Evolutionary conservation across 2,797 vertebrate genomes (phyloP).

Genomic region (Syngnathus rostellatus): DNA sequence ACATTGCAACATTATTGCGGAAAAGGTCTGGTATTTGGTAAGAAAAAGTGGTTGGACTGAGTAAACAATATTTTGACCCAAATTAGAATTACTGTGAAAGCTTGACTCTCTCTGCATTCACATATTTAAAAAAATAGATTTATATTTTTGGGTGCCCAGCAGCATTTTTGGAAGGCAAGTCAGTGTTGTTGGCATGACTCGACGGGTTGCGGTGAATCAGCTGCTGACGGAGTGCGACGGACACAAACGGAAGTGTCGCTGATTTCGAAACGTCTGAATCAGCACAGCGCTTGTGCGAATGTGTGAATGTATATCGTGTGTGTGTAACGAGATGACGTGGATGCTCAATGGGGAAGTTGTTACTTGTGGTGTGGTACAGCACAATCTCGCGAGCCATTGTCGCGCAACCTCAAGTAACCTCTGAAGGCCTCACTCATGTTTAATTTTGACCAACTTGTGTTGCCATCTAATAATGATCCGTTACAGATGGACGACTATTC

Average conservation of each 20-base stretch:
- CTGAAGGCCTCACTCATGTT: not conserved
- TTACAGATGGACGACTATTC: not conserved
- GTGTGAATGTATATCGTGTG: not conserved
- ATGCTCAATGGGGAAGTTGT: constrained; percentile 11
- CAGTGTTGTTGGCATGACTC: constrained; percentile 20
- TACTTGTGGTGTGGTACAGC: not conserved
- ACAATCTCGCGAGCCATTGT: not conserved
- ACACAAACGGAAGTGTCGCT: constrained; percentile 36
- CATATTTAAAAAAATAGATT: not conserved
- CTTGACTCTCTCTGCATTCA: no score
- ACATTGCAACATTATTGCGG: no score
- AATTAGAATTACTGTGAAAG: no score
- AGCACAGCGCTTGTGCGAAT: constrained; percentile 27
- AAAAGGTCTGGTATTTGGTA: no score
- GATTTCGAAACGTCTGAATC: constrained; percentile 46
- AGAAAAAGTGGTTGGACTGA: no score
- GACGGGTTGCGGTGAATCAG: constrained; percentile 41
- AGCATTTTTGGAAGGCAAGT: not conserved
- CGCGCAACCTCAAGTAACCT: not conserved
- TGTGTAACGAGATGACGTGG: not conserved
- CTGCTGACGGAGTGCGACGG: constrained; percentile 31
- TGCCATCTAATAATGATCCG: not conserved
- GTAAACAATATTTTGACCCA: no score
- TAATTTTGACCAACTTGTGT: not conserved
- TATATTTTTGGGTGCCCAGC: not conserved